Conservation (phyloP, 2,113 vertebrate species). For the Brachyistius frenatus region DNA sequence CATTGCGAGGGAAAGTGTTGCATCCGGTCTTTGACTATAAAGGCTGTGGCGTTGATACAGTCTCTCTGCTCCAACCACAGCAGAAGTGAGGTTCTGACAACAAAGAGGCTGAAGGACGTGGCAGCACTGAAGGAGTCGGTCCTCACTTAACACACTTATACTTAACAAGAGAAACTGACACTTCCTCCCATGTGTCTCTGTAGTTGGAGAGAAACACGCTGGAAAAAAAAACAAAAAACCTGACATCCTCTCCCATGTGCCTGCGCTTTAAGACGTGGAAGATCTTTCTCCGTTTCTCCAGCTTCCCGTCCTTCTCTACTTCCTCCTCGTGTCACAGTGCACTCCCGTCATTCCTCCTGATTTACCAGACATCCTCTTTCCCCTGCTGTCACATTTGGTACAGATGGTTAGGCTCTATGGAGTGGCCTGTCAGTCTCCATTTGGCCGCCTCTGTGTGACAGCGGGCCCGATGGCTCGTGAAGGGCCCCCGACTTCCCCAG, state of each 20-base stretch:
- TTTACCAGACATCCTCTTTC: constrained; percentile 81
- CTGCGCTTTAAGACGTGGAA: constrained; percentile 37
- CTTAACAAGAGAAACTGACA: constrained; percentile 49
- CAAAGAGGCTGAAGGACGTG: constrained; percentile 2
- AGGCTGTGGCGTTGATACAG: not conserved
- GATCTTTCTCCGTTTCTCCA: constrained; percentile 43
- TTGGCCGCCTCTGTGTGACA: constrained; percentile 85
- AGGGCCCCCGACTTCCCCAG: constrained; percentile 84
- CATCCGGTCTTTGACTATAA: not conserved
- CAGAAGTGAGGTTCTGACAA: not conserved
- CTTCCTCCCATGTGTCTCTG: constrained; percentile 34
- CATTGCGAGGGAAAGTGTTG: no score
- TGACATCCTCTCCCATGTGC: constrained; percentile 66
- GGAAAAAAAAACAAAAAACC: constrained; percentile 28
- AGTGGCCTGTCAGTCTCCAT: constrained; percentile 91
- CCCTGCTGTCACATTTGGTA: constrained; percentile 92
- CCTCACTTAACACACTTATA: constrained; percentile 29
- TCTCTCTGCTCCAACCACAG: not conserved
- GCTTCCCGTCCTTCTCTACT: constrained; percentile 59
- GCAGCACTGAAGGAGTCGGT: constrained; percentile 15
- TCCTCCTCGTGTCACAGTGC: constrained; percentile 66
- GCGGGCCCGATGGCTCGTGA: constrained; percentile 88
- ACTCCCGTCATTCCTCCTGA: constrained; percentile 74
- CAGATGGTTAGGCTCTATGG: constrained; percentile 90
- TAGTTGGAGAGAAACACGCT: constrained; percentile 17